These are phyloP conservation scores for Solea solea DNA, from an alignment of 2,113 vertebrate genomes.

Conservation along the genomic window DNA sequence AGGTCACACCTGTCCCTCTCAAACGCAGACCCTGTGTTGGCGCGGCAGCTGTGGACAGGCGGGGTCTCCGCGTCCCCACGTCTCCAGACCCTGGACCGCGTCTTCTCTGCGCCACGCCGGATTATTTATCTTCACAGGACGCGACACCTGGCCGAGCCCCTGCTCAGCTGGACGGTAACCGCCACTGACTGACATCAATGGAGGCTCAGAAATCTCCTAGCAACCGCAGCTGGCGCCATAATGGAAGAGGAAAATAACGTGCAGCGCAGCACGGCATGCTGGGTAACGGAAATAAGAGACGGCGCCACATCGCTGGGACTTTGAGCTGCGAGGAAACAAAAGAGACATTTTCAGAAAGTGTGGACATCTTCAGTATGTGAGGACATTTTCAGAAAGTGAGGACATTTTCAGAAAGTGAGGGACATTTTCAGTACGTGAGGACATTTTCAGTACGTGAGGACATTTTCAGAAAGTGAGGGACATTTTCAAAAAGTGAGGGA, in stretches of 20 bases:
- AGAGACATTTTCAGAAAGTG: not conserved
- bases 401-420: too few species aligned
- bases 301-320: not conserved
- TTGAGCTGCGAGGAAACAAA: not conserved
- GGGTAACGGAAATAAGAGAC: slow-evolving; percentile 12
- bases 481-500: too few species aligned
- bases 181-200: slow-evolving; percentile 53
- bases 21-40: slow-evolving; percentile 6
- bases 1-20: slow-evolving; percentile 60
- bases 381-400: too few species aligned
- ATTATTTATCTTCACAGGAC: slow-evolving; percentile 51
- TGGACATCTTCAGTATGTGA: too few species aligned
- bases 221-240: slow-evolving; percentile 38
- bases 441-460: too few species aligned
- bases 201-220: slow-evolving; percentile 48
- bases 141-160: slow-evolving; percentile 56
- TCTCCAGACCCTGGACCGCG: slow-evolving; percentile 18
- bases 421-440: not conserved
- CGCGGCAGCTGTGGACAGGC: slow-evolving; percentile 26
- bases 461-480: too few species aligned
- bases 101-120: slow-evolving; percentile 34
- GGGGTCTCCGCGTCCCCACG: slow-evolving; percentile 14
- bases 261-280: slow-evolving; percentile 9
- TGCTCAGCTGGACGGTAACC: slow-evolving; percentile 44
- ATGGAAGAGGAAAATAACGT: slow-evolving; percentile 37